Evolutionary conservation across 2,888 invertebrate genomes (phyloP).

Genomic region (Amphimallon solstitiale): DNA sequence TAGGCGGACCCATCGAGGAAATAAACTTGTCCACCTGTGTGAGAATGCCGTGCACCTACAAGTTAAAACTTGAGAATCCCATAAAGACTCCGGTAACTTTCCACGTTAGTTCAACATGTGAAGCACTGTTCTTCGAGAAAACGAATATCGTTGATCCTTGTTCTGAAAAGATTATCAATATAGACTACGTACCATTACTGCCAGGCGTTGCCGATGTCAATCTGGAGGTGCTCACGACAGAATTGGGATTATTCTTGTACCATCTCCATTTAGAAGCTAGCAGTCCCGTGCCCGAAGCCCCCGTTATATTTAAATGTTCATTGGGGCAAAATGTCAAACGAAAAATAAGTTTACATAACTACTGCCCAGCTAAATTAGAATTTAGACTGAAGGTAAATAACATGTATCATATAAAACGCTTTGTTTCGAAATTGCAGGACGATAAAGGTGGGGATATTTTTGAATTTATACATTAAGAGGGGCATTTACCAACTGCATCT

Average conservation of each 20-base stretch:
- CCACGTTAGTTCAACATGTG: constrained; percentile 46
- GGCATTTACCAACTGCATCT: too few relatives aligned
- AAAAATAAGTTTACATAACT: constrained; percentile 50
- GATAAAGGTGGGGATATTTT: too few relatives aligned
- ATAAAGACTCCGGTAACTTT: constrained; percentile 54
- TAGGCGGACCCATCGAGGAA: constrained; percentile 53
- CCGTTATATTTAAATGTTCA: constrained; percentile 49
- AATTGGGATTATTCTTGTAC: constrained; percentile 52
- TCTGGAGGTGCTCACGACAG: constrained; percentile 47
- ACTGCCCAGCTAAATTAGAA: constrained; percentile 46
- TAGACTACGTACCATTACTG: constrained; percentile 53
- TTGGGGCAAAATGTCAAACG: constrained; percentile 51
- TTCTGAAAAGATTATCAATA: constrained; percentile 44
- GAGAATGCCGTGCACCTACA: constrained; percentile 50
- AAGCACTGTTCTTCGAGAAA: constrained; percentile 3
- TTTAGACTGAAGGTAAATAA: constrained; percentile 50
- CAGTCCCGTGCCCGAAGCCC: constrained; percentile 50
- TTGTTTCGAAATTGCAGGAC: too few relatives aligned
- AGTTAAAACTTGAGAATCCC: constrained; percentile 58
- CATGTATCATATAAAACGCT: background rate
- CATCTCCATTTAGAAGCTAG: constrained; percentile 50
- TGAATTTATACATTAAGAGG: background rate
- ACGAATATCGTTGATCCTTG: constrained; percentile 17
- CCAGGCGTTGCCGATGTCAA: constrained; percentile 42
- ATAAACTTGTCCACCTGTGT: constrained; percentile 56